Evolutionary conservation across 1,140 invertebrate genomes (phyloP).

Genomic region (Drosophila arizonae): DNA sequence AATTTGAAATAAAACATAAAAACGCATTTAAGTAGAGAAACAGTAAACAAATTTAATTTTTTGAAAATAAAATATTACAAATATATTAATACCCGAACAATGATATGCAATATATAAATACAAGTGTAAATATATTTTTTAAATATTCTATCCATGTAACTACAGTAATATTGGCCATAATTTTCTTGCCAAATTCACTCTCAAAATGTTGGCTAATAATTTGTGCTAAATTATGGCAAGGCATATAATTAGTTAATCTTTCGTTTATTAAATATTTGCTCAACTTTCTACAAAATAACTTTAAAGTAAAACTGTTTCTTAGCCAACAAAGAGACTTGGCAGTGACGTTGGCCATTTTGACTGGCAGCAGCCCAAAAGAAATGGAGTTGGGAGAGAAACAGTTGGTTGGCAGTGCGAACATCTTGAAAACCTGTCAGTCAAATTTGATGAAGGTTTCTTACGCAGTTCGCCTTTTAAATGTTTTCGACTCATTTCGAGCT

Average conservation of each 20-base stretch:
- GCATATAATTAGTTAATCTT: too few species aligned
- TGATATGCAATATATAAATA: not conserved
- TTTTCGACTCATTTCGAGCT: slow-evolving; percentile 45
- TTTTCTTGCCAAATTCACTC: too few species aligned
- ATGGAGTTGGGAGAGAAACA: slow-evolving; percentile 57
- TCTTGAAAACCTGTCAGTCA: slow-evolving; percentile 82
- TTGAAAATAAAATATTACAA: not conserved
- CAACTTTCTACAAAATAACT: not conserved
- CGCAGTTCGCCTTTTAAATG: slow-evolving; percentile 71
- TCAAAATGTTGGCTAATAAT: too few species aligned
- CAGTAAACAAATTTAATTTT: too few species aligned
- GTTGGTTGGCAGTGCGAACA: slow-evolving; percentile 74
- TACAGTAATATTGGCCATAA: too few species aligned
- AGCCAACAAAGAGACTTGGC: not conserved
- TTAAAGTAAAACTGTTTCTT: not conserved
- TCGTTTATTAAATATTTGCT: not conserved
- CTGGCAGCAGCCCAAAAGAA: slow-evolving; percentile 31
- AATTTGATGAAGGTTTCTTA: slow-evolving; percentile 80
- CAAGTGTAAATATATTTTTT: too few species aligned
- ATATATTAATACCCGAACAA: not conserved
- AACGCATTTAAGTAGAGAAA: not conserved
- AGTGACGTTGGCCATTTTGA: slow-evolving; percentile 47
- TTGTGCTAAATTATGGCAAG: too few species aligned
- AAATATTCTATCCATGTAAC: too few species aligned
- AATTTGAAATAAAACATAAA: not conserved